These are phyloP conservation scores for Zophobas morio DNA, from an alignment of 1,140 invertebrate species.

Conservation along the genomic window DNA sequence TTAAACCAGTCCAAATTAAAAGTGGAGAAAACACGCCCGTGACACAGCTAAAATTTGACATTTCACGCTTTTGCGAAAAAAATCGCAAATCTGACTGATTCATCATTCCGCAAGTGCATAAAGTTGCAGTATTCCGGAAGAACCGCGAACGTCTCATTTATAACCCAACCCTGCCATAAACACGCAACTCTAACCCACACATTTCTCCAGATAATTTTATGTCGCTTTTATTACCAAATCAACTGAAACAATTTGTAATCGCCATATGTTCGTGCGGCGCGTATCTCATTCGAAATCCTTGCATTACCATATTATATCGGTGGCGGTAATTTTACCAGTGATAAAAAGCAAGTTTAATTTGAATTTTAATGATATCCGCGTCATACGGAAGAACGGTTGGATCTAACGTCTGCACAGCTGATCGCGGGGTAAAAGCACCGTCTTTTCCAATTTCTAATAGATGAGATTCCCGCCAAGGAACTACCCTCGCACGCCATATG, in stretches of 20 bases:
- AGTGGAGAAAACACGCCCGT: too few species aligned
- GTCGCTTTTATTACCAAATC: background rate
- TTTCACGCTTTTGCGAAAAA: too few species aligned
- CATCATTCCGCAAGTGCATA: too few species aligned
- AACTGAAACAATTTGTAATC: background rate
- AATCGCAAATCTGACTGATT: too few species aligned
- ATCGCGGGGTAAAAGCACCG: constrained; percentile 29
- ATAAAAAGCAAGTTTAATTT: constrained; percentile 38
- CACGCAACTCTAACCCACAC: background rate
- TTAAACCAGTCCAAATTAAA: too few species aligned
- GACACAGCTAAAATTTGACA: too few species aligned
- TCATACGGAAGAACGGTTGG: constrained; percentile 45
- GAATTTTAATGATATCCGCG: constrained; percentile 46
- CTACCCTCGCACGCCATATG: constrained; percentile 48
- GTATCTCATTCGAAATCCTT: constrained; percentile 18
- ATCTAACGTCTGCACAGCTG: constrained; percentile 43
- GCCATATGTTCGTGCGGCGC: background rate
- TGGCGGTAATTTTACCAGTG: constrained; percentile 24
- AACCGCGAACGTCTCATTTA: too few species aligned
- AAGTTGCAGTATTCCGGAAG: too few species aligned
- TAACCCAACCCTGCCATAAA: background rate
- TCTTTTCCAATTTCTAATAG: constrained; percentile 45
- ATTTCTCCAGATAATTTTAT: background rate
- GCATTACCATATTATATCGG: constrained; percentile 20
- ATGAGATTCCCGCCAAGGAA: constrained; percentile 48